phyloP scores from a whole-genome alignment of 2,888 invertebrate species.

The Elysia crispata region DNA sequence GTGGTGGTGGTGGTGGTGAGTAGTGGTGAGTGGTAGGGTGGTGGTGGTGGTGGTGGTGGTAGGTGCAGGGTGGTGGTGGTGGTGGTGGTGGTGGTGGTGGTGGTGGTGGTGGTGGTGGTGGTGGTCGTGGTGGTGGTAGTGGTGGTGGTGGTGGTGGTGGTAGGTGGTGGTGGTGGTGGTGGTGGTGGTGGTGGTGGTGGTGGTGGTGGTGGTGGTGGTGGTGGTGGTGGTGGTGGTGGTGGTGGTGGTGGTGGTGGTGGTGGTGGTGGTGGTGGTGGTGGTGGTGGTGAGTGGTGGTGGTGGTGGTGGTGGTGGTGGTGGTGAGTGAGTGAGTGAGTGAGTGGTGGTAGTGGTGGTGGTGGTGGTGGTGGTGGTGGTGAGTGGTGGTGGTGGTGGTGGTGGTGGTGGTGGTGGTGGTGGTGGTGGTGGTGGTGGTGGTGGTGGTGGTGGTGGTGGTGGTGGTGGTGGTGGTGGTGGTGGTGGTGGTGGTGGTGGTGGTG shows the following conservation, averaged over 20 bases:
- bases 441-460: constrained; percentile 5
- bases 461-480: background rate
- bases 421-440: background rate
- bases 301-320: no score
- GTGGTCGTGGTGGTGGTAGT: background rate
- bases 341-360: no score
- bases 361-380: background rate
- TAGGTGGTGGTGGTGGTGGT: no score
- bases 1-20: no score
- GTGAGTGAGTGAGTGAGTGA: constrained; percentile 10
- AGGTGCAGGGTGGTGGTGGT: background rate
- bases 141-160: background rate
- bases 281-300: no score
- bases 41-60: no score
- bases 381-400: no score
- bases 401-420: background rate
- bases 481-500: no score
- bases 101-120: background rate
- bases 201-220: constrained; percentile 19
- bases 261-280: background rate
- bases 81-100: constrained; percentile 10
- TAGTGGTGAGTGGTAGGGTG: no score
- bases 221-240: constrained; percentile 14
- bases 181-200: background rate
- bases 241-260: constrained; percentile 11